Conservation (phyloP, 1,140 invertebrate species). For the Pogonomyrmex californicus region DNA sequence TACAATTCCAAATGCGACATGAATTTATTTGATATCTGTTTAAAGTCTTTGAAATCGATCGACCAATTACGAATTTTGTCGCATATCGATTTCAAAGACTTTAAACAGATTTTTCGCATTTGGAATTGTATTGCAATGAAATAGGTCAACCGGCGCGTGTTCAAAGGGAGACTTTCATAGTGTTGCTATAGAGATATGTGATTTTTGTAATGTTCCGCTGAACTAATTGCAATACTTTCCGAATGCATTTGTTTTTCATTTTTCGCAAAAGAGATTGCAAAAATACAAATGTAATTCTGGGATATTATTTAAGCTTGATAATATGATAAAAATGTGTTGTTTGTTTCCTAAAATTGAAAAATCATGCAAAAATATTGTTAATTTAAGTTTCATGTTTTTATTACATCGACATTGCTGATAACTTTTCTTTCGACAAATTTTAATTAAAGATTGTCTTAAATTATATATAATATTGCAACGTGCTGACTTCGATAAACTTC, state of each 20-base stretch:
- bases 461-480: not conserved
- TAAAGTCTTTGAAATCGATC: conserved; percentile 66
- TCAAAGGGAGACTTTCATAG: conserved; percentile 75
- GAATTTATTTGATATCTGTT: conserved; percentile 67
- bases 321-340: not conserved
- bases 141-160: conserved; percentile 79
- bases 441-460: not conserved
- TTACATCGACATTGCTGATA: not conserved
- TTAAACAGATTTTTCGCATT: conserved; percentile 50
- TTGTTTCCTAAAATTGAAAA: not conserved
- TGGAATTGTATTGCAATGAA: conserved; percentile 76
- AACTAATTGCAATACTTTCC: not conserved
- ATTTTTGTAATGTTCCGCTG: conserved; percentile 64
- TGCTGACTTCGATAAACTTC: not conserved
- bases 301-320: not conserved
- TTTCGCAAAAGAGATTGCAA: not conserved
- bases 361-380: not conserved
- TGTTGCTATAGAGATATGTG: conserved; percentile 59
- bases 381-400: not conserved
- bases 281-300: not conserved
- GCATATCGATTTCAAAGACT: not conserved
- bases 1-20: conserved; percentile 74
- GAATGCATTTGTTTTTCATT: not conserved
- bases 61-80: conserved; percentile 77
- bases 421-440: not conserved